Percentiles rank a stretch among this genome's conserved stretches.
phyloP scores from a whole-genome alignment of 2,797 vertebrate genomes.

The Parotocinclus haroldoi region DNA sequence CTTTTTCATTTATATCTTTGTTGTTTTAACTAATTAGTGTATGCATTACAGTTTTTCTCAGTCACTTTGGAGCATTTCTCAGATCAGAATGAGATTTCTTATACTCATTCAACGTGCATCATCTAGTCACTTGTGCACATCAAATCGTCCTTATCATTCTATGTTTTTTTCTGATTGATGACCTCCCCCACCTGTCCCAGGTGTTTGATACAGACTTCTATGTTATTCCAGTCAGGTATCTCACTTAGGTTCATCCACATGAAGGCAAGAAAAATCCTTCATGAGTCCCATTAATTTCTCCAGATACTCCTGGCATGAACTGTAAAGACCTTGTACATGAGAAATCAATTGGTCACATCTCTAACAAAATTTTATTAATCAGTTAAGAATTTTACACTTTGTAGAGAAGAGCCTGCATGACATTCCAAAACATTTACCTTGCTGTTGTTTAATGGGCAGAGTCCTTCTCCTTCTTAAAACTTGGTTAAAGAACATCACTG shows the following conservation, averaged over 20 bases:
- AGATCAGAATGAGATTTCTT: conserved; percentile 20
- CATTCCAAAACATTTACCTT: too few species aligned
- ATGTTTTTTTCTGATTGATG: conserved; percentile 42
- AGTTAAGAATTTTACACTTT: too few species aligned
- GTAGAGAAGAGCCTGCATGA: too few species aligned
- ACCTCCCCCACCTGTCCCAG: conserved; percentile 47
- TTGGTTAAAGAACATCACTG: too few species aligned
- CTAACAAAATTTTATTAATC: too few species aligned
- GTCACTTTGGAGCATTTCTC: too few species aligned
- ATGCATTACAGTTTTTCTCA: conserved; percentile 23
- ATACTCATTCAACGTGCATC: too few species aligned
- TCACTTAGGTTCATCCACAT: conserved; percentile 43
- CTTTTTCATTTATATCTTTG: conserved; percentile 19
- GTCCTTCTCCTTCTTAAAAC: too few species aligned
- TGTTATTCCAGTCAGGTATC: conserved; percentile 23
- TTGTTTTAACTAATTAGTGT: conserved; percentile 34
- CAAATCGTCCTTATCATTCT: too few species aligned
- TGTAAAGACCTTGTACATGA: conserved; percentile 43
- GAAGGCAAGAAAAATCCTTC: conserved; percentile 50
- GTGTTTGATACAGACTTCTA: conserved; percentile 18
- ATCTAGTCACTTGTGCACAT: too few species aligned
- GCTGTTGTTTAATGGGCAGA: too few species aligned
- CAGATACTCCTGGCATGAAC: conserved; percentile 42
- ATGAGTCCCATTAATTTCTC: conserved; percentile 49
- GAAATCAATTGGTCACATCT: conserved; percentile 41